Percentiles rank a stretch among this genome's conserved stretches.
Conservation (phyloP, 2,113 vertebrate species). For the Meleagris gallopavo region DNA sequence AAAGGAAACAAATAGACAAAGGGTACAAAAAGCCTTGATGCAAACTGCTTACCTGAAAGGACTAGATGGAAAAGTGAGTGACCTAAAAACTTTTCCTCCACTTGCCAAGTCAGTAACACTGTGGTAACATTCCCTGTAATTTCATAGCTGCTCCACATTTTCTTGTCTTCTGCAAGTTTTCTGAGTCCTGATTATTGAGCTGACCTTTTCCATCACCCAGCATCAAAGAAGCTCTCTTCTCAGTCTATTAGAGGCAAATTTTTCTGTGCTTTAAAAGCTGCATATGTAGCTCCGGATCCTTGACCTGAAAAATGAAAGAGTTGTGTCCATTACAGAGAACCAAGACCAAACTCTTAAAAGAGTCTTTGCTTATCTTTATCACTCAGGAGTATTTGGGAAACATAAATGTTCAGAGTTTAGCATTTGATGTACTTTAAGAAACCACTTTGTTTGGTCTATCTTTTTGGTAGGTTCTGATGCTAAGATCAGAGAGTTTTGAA, state of each 20-base stretch:
- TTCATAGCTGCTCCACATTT: not conserved
- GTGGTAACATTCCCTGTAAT: not conserved
- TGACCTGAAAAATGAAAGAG: not conserved
- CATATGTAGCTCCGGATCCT: not conserved
- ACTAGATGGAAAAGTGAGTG: not conserved
- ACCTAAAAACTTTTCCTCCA: not conserved
- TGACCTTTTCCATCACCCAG: not conserved
- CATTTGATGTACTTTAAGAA: not conserved
- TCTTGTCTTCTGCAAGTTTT: not conserved
- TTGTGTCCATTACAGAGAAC: not conserved
- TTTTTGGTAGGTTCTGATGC: not conserved
- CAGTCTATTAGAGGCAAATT: not conserved
- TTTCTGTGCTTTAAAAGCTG: not conserved
- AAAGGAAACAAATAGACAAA: not conserved
- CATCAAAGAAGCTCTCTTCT: not conserved
- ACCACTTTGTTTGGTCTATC: not conserved
- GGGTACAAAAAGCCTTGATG: not conserved
- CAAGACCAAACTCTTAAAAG: not conserved
- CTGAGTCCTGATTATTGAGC: not conserved
- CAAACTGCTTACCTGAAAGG: not conserved
- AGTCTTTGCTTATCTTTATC: not conserved
- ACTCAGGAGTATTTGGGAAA: not conserved
- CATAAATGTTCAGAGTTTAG: not conserved
- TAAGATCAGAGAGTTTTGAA: not conserved
- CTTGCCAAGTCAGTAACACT: not conserved